Evolutionary conservation across 2,888 invertebrate species (phyloP).

Genomic region (Mesochorus sp.): DNA sequence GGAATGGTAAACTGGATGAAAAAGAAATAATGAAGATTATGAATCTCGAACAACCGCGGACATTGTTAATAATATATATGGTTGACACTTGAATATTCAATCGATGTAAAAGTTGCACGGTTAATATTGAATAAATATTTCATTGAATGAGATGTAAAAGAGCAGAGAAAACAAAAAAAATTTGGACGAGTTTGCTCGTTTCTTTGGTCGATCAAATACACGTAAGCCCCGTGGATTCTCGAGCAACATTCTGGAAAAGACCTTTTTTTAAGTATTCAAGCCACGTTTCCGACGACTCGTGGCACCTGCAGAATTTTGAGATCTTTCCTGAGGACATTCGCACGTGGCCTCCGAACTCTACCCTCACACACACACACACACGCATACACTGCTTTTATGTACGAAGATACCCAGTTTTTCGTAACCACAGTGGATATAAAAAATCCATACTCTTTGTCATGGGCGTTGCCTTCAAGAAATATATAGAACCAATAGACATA

Average conservation of each 20-base stretch:
- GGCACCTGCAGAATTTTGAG: slow-evolving; percentile 53
- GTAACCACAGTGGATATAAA: slow-evolving; percentile 25
- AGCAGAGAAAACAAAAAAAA: not conserved
- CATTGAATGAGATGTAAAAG: not conserved
- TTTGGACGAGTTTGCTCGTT: not conserved
- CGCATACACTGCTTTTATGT: not conserved
- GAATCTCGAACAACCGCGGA: too few relatives aligned
- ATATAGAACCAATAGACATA: too few relatives aligned
- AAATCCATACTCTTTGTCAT: slow-evolving; percentile 52
- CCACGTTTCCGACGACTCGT: slow-evolving; percentile 44
- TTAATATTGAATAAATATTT: not conserved
- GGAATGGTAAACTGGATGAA: not conserved
- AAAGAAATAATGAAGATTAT: too few relatives aligned
- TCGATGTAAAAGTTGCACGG: too few relatives aligned
- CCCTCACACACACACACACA: not conserved
- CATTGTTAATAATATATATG: too few relatives aligned
- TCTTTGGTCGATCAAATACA: slow-evolving; percentile 45
- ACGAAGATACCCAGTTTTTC: not conserved
- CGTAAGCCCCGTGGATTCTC: not conserved
- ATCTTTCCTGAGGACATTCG: slow-evolving; percentile 23
- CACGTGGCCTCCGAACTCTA: slow-evolving; percentile 3
- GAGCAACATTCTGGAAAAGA: not conserved
- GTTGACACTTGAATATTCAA: too few relatives aligned
- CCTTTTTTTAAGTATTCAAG: slow-evolving; percentile 44
- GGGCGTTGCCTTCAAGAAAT: slow-evolving; percentile 41